phyloP scores from a whole-genome alignment of 2,797 vertebrate species.

The Falco rusticolus region DNA sequence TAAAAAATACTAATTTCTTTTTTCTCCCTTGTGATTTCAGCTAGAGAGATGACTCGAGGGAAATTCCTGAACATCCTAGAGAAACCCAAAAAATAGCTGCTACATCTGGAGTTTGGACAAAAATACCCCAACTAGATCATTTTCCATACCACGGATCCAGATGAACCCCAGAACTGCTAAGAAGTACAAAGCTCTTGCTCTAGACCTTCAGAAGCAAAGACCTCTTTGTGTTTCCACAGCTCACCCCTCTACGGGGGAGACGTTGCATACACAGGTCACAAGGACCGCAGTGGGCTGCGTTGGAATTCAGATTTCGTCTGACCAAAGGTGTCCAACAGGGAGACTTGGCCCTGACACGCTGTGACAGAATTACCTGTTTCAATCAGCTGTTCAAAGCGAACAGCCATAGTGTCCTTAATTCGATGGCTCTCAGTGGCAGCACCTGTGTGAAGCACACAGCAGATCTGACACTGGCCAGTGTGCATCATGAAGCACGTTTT shows the following conservation, averaged over 20 bases:
- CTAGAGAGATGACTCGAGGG: constrained; percentile 97
- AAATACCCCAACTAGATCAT: neutral
- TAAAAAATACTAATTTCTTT: constrained; percentile 39
- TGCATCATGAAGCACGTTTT: neutral
- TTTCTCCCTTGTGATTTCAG: constrained; percentile 81
- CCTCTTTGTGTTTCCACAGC: constrained; percentile 4
- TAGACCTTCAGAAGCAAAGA: constrained; percentile 19
- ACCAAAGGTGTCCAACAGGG: neutral
- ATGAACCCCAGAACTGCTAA: neutral
- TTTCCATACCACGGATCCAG: constrained; percentile 1
- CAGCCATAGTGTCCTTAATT: neutral
- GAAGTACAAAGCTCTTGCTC: constrained; percentile 17
- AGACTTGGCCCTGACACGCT: neutral
- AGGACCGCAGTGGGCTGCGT: neutral
- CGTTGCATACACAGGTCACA: neutral
- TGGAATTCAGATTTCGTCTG: neutral
- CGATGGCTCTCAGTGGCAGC: neutral
- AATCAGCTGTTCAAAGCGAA: neutral
- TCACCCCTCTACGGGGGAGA: neutral
- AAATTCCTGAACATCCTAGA: constrained; percentile 98
- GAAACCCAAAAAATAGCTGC: constrained; percentile 91
- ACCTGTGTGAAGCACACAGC: neutral
- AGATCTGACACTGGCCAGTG: neutral
- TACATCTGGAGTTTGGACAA: neutral
- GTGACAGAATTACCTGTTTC: neutral